Base-by-base conservation (phyloP, 37 sponge, comb jelly and placozoan genomes). In the Tethya wilhelma region DNA sequence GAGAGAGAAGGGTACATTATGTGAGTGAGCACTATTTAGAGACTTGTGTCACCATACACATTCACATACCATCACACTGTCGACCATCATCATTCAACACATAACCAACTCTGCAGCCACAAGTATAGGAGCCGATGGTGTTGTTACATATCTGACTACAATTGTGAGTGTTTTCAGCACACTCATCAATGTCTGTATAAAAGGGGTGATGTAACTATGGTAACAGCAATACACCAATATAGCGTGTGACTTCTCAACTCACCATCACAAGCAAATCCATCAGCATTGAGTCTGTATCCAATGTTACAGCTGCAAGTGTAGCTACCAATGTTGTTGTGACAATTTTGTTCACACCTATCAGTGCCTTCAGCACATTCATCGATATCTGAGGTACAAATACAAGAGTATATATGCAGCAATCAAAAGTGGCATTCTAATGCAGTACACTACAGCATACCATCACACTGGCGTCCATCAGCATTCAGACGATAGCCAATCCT, bases 271-370 rank as follows among this genome's bases (percentile, higher is more conserved):
- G 2, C 14, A 22, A 14, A 31, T 9, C 84, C 84, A 72, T 74
- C 68, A 8, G 26, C 31, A 64, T 32, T 32, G 29, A 71, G 73
- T 3, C 4, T 8, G 55, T 82, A 82, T 1, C 83, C 78, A 65
- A 59, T 46, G 40, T 69, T 44, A 65, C 74, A 82, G 57, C 78
- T 66, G 64, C 89, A 88, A 11, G 20, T 66, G 40, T 82, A 88
- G 23, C 66, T 69, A 12, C 89, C 83, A 38, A 62, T 38, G 45
- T 68, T 57, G 55, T 85, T 77, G 2, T 31, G 53, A 42, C 85
- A 85, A 32, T 46, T 57, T 25, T 56, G 56, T 23, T 67, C 80
- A 79, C 80, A 79, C 8, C 17, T 17, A 22, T 36, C 67, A 1
- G 40, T 57, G 14, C 58, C 43, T 30, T 28, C 44, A 0, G 0